These are phyloP conservation scores for Nesogale talazaci DNA, from an alignment of 2,113 vertebrate species.

Conservation along the genomic window DNA sequence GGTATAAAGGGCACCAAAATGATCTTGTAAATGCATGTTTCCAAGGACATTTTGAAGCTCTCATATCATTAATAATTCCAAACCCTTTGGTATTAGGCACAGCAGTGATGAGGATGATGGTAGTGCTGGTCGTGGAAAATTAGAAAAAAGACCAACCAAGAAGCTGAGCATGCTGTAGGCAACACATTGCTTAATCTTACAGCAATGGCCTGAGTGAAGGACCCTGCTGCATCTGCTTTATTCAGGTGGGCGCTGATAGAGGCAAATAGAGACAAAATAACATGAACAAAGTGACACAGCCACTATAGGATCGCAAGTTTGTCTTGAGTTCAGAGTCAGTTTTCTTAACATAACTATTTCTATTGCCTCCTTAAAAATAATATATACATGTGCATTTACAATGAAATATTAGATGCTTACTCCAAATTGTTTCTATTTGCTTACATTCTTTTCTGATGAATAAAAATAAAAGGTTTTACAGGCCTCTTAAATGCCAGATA, in stretches of 20 bases:
- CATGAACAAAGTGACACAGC: background rate
- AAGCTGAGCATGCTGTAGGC: fast-evolving
- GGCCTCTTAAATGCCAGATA: background rate
- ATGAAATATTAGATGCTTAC: background rate
- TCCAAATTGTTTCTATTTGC: background rate
- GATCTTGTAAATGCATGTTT: too few species aligned
- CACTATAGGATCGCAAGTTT: background rate
- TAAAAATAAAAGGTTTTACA: background rate
- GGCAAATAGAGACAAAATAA: background rate
- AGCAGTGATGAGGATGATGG: background rate
- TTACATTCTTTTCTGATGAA: background rate
- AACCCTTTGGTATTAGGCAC: too few species aligned
- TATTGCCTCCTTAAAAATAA: background rate
- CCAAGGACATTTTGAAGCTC: too few species aligned
- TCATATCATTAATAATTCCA: too few species aligned
- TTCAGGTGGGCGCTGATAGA: background rate
- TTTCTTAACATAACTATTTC: background rate
- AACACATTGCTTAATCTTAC: fast-evolving
- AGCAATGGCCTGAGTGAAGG: fast-evolving
- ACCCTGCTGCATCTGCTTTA: background rate
- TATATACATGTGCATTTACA: background rate
- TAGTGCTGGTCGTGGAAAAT: too few species aligned
- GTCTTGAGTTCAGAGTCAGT: background rate
- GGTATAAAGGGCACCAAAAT: too few species aligned
- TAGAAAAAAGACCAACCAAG: background rate